Evolutionary conservation across 2,888 invertebrate genomes (phyloP).

Genomic region (Caenorhabditis japonica): DNA sequence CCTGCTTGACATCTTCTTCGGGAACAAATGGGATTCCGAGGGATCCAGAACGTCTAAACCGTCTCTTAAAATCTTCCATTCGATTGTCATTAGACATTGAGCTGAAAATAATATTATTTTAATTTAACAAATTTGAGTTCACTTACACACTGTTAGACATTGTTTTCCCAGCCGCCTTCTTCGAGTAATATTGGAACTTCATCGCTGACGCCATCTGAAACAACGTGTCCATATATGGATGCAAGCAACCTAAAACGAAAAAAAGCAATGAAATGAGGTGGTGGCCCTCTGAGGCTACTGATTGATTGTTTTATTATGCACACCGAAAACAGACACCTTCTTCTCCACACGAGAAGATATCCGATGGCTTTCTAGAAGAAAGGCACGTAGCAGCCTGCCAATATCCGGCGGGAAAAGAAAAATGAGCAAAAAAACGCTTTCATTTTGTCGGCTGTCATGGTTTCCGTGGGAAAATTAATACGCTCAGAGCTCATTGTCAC

Average conservation of each 20-base stretch:
- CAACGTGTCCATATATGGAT: constrained; percentile 41
- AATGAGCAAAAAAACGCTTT: constrained; percentile 12
- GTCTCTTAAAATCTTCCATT: constrained; percentile 75
- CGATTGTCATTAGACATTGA: constrained; percentile 45
- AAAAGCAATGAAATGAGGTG: constrained; percentile 23
- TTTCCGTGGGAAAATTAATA: constrained; percentile 55
- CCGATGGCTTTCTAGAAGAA: constrained; percentile 33
- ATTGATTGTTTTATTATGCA: constrained; percentile 46
- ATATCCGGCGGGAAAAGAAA: constrained; percentile 24
- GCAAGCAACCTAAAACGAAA: constrained; percentile 37
- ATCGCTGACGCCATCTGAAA: constrained; percentile 72
- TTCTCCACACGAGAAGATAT: constrained; percentile 15
- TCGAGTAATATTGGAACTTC: constrained; percentile 74
- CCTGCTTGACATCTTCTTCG: constrained; percentile 71
- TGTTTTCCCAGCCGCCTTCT: constrained; percentile 59
- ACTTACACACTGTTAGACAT: constrained; percentile 65
- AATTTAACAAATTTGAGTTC: background rate
- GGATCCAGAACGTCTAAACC: constrained; percentile 76
- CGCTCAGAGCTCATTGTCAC: constrained; percentile 14
- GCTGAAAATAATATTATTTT: constrained; percentile 13
- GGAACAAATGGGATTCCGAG: constrained; percentile 77
- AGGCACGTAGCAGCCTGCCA: constrained; percentile 45
- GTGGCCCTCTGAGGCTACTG: constrained; percentile 10
- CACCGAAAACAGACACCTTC: constrained; percentile 44
- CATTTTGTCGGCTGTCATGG: constrained; percentile 42